Base-by-base conservation (phyloP, 2,888 invertebrate species). In the Cenopis cana region DNA sequence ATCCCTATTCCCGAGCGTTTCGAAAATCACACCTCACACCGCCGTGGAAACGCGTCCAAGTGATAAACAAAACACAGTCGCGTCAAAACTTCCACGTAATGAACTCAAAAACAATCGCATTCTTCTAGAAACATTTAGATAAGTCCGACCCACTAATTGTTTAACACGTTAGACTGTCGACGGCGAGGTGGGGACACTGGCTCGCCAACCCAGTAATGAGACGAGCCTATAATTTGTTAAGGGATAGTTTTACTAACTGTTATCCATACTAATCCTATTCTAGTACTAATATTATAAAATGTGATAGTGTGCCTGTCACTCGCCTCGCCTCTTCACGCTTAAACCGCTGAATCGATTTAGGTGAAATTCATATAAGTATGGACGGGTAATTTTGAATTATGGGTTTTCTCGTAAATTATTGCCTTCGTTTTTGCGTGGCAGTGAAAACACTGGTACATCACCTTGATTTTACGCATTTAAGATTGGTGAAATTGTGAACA, bases 161-260 rank as follows among this genome's bases (percentile, higher is more conserved):
- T 80, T 79, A 80, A 82, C 85, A 81, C 83, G 81, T 85, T 85
- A 76, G 76, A 76, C 78, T 82, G 83, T 84, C 80, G 73, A 72
- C 78, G 78, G 75, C 72, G 77, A 75, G 64, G 56, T 38, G 66
- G 56, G 61, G 55, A 56, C 61, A 67, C 71, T 67, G 67, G 38
- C 70, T 50, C 54, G 61, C 60, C 33, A 24, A 56, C 38, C 54
- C 14, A 61, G 29, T 66, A 69, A 61, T 67, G 61, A 55, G 71
- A 50, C 67, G 14, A 60, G 67, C 67, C 67, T 68, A 68, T 54
- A 67, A 68, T 55, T 67, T 68, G 72, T 74, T 77, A 75, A 78
- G 76, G 78, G 74, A 73, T 56, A 74, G 76, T 61, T 69, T 64
- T n/a, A 36, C 9, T 36, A 41, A 46, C 14, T 14, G 14, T 14